Conservation (phyloP, 2,888 invertebrate genomes). For the Scotopteryx bipunctaria region DNA sequence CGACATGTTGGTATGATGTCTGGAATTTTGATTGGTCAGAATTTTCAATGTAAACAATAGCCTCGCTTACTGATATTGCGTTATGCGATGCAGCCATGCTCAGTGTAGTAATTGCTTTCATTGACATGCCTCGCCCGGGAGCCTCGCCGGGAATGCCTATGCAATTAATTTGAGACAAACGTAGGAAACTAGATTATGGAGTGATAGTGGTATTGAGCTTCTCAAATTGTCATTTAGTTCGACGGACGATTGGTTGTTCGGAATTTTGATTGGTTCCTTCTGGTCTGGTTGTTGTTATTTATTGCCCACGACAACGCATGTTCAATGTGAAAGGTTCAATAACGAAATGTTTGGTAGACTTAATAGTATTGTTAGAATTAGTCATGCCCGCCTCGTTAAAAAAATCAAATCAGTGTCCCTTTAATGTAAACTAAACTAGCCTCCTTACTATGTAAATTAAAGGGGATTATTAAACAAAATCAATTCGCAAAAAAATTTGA, state of each 20-base stretch:
- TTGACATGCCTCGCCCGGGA: conserved; percentile 67
- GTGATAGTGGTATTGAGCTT: conserved; percentile 41
- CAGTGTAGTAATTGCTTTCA: conserved; percentile 72
- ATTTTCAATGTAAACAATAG: conserved; percentile 45
- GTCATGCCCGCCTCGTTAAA: no score
- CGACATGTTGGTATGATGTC: no score
- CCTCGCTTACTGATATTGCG: conserved; percentile 52
- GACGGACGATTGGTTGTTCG: conserved; percentile 15
- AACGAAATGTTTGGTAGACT: no score
- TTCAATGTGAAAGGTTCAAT: no score
- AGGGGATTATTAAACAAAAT: no score
- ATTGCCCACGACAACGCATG: no score
- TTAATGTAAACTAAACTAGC: no score
- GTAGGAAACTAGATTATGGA: conserved; percentile 58
- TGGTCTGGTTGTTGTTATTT: conserved; percentile 15
- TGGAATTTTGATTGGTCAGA: no score
- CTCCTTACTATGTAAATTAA: no score
- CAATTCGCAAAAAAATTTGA: no score
- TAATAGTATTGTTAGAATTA: no score
- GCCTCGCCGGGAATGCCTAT: conserved; percentile 66
- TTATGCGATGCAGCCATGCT: conserved; percentile 40
- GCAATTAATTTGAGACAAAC: conserved; percentile 75
- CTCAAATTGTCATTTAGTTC: conserved; percentile 31
- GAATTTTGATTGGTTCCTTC: conserved; percentile 21
- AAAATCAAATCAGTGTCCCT: no score